These are phyloP conservation scores for Emmelina monodactyla DNA, from an alignment of 2,888 invertebrate genomes.

Conservation along the genomic window DNA sequence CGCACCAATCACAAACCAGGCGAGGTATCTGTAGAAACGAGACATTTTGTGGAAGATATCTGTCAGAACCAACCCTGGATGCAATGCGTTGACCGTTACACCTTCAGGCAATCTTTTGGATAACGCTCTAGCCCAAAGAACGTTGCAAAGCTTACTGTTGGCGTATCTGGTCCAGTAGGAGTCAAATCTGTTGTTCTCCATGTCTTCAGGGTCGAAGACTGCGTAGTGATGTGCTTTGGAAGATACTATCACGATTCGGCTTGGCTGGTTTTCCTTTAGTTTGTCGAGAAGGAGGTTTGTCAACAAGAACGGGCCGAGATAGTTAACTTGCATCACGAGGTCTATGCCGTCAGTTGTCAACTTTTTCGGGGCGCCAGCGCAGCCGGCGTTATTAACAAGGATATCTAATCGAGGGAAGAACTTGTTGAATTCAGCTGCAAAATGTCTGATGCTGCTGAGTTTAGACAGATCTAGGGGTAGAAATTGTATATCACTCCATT, in stretches of 20 bases:
- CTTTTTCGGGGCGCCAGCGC: conserved; percentile 31
- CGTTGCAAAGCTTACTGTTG: conserved; percentile 44
- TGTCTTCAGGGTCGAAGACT: conserved; percentile 51
- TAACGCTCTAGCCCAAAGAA: conserved; percentile 50
- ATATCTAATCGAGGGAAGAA: conserved; percentile 62
- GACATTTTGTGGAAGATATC: conserved; percentile 76
- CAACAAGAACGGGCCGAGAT: conserved; percentile 76
- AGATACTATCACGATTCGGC: conserved; percentile 49
- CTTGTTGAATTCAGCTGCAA: conserved; percentile 66
- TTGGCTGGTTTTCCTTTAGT: conserved; percentile 39
- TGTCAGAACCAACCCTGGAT: conserved; percentile 84
- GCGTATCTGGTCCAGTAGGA: conserved; percentile 35
- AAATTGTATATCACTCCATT: conserved; percentile 72
- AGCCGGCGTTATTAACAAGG: conserved; percentile 71
- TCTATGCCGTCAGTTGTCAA: conserved; percentile 69
- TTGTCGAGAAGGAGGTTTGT: conserved; percentile 69
- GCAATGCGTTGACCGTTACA: conserved; percentile 80
- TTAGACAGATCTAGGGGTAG: conserved; percentile 56
- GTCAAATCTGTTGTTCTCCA: conserved; percentile 13
- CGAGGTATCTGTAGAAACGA: conserved; percentile 34
- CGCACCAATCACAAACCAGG: conserved; percentile 62
- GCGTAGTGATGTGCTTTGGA: conserved; percentile 34
- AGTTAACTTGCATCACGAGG: conserved; percentile 70
- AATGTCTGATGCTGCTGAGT: conserved; percentile 60
- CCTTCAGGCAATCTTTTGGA: conserved; percentile 44